phyloP scores from a whole-genome alignment of 2,797 vertebrate genomes.

The Leptatherina wallacei region DNA sequence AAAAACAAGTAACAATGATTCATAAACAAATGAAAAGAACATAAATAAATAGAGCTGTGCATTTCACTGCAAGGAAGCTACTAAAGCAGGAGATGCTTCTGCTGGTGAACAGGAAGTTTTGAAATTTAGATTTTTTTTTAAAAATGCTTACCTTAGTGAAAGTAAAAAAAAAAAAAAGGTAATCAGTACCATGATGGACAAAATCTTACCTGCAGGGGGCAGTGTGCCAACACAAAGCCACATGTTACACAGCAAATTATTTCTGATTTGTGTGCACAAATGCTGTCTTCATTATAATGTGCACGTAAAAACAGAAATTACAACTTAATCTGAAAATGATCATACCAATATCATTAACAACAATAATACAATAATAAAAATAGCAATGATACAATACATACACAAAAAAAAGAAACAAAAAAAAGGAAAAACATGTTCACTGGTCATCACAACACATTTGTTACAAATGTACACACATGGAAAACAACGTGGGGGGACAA shows the following conservation, averaged over 20 bases:
- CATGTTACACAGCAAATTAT: slow-evolving; percentile 47
- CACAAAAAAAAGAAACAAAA: slow-evolving; percentile 53
- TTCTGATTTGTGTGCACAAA: slow-evolving; percentile 51
- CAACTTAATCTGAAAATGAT: slow-evolving; percentile 74
- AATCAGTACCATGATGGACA: slow-evolving; percentile 67
- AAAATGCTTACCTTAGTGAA: slow-evolving; percentile 20
- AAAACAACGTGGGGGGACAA: slow-evolving; percentile 44
- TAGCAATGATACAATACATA: slow-evolving; percentile 87
- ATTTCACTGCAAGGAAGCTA: slow-evolving; percentile 71
- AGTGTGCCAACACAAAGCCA: slow-evolving; percentile 43
- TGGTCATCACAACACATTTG: slow-evolving; percentile 78
- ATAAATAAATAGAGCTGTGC: slow-evolving; percentile 82
- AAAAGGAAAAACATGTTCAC: slow-evolving; percentile 60
- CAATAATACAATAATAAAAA: slow-evolving; percentile 83
- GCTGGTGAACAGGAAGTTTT: slow-evolving; percentile 34
- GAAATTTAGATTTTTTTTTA: slow-evolving; percentile 20
- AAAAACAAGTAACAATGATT: slow-evolving; percentile 45
- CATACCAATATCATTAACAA: slow-evolving; percentile 83
- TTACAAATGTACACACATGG: slow-evolving; percentile 80
- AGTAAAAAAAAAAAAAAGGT: slow-evolving; percentile 22
- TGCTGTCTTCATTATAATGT: slow-evolving; percentile 73
- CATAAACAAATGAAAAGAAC: slow-evolving; percentile 69
- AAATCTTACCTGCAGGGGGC: slow-evolving; percentile 66
- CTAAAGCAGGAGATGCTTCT: slow-evolving; percentile 52
- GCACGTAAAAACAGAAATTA: slow-evolving; percentile 74